Base-by-base conservation (phyloP, 1,140 invertebrate species). In the Cydia pomonella region DNA sequence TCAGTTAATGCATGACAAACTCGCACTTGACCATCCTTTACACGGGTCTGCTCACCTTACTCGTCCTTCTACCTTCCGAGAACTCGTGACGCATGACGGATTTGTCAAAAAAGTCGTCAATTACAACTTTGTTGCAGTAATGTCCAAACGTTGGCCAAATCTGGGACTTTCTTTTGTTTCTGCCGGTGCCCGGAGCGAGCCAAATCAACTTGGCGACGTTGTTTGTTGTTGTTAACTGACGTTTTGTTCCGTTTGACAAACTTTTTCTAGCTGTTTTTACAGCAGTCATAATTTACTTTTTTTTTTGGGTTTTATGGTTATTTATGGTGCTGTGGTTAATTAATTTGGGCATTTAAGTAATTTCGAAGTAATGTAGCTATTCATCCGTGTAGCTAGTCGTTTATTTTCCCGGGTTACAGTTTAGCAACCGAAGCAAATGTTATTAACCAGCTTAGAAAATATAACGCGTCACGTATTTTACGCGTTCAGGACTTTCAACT, bases 161-260 rank as follows among this genome's bases (percentile, higher is more conserved):
- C 75, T 77, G 78, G 75, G 69, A 80, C 87, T 86, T 86, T 87
- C 87, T 87, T 92, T 92, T 92, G 88, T 90, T 87, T 87, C 72
- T 73, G 72, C 69, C 21, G 59, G 44, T 50, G 73, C 81, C 75
- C 76, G 72, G 29, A 62, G 83, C 80, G 79, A 82, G 77, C 69
- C 82, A 66, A 92, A 92, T 90, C 80, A 75, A 72, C 74, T 76
- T 78, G 84, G 84, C 86, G 87, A 85, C 86, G 75, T 77, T 78
- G 76, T 86, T 86, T 83, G 79, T 84, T 81, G 83, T 83, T 74
- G 74, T 77, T 80, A 77, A 76, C 75, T 75, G 64, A 76, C 59
- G 76, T 73, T 77, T 80, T 83, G 86, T 81, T 82, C 84, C 81
- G 87, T 87, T 85, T 85, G 81, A 90, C 84, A 87, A 82, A 82